Evolutionary conservation across 2,888 invertebrate species (phyloP).

Genomic region (Eristalis arbustorum): DNA sequence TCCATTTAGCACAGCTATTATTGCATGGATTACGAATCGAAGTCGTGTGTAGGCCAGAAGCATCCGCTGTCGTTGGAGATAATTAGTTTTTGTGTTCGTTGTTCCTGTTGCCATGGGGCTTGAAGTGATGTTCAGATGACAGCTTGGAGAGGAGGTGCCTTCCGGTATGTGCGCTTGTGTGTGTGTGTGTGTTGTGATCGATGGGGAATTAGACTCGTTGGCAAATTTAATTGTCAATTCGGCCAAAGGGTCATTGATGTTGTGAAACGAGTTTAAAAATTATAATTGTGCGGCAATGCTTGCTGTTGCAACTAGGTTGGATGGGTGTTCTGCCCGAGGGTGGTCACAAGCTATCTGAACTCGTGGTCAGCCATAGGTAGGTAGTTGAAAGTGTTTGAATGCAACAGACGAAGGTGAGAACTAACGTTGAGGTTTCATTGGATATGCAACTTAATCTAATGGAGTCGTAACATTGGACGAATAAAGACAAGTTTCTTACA

Average conservation of each 20-base stretch:
- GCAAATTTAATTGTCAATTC: neutral
- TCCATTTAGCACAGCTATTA: slow-evolving; percentile 29
- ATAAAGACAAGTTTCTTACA: no score
- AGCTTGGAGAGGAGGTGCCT: neutral
- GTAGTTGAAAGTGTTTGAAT: no score
- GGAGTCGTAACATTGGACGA: no score
- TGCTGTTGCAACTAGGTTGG: no score
- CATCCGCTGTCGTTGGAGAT: slow-evolving; percentile 18
- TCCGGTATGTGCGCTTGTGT: neutral
- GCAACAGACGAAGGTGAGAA: no score
- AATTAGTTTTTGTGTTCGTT: slow-evolving; percentile 24
- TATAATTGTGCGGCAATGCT: neutral
- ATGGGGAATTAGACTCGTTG: neutral
- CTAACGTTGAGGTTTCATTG: no score
- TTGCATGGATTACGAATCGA: neutral
- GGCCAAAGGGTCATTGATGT: neutral
- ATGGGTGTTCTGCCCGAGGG: no score
- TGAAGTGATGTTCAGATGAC: neutral
- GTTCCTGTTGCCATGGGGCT: neutral
- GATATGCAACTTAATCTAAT: no score
- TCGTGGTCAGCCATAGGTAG: no score
- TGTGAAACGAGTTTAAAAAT: neutral
- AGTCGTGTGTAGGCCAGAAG: slow-evolving; percentile 57
- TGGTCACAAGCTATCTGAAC: no score
- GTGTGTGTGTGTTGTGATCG: neutral